Conservation (phyloP, 2,888 invertebrate genomes). For the Ochlodes sylvanus region DNA sequence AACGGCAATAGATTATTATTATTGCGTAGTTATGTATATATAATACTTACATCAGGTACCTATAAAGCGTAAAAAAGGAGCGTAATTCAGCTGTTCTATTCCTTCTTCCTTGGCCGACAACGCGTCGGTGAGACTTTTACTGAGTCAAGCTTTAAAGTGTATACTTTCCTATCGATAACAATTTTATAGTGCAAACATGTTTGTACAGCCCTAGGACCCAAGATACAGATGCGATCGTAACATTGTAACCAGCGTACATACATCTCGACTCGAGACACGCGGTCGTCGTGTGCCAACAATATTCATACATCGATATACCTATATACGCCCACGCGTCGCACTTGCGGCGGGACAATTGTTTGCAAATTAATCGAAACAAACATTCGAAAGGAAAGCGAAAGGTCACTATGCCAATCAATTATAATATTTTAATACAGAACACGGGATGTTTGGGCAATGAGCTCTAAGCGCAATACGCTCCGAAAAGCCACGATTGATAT, state of each 20-base stretch:
- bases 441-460: background rate
- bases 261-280: background rate
- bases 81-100: too few species aligned
- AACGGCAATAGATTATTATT: too few species aligned
- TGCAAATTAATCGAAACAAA: slow-evolving; percentile 24
- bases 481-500: background rate
- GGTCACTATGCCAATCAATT: background rate
- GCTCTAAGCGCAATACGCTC: background rate
- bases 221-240: background rate
- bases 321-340: slow-evolving; percentile 1
- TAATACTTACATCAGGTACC: too few species aligned
- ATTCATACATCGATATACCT: background rate
- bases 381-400: slow-evolving; percentile 14
- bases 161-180: too few species aligned
- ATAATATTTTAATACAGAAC: slow-evolving; percentile 1
- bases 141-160: too few species aligned
- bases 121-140: too few species aligned
- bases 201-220: background rate
- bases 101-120: too few species aligned
- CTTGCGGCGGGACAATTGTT: slow-evolving; percentile 18
- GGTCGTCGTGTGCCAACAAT: slow-evolving; percentile 6
- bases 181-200: too few species aligned
- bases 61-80: too few species aligned
- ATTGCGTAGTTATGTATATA: too few species aligned
- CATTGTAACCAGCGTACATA: background rate